Evolutionary conservation across 2,797 vertebrate genomes (phyloP).

Genomic region (Labeo calbasu): DNA sequence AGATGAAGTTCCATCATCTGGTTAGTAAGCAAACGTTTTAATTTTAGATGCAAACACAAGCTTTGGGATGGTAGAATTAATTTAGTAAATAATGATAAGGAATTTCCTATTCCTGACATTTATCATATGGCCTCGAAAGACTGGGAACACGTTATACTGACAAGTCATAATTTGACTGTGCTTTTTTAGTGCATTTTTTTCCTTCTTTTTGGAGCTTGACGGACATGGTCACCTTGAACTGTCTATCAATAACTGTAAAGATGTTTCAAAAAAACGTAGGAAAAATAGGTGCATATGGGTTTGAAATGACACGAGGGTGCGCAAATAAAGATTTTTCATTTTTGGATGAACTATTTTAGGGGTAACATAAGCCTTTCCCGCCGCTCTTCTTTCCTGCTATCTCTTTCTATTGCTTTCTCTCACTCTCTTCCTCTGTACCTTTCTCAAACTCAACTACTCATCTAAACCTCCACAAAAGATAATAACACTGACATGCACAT

Average conservation of each 20-base stretch:
- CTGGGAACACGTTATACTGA: not conserved
- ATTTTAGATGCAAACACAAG: not conserved
- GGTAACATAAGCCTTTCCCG: constrained; percentile 7
- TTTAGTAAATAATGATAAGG: not conserved
- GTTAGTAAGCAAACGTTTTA: not conserved
- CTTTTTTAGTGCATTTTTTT: not conserved
- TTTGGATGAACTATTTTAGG: constrained; percentile 20
- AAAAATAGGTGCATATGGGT: not conserved
- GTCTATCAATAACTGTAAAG: constrained; percentile 7
- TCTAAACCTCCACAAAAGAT: constrained; percentile 6
- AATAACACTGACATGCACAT: not conserved
- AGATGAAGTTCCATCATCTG: not conserved
- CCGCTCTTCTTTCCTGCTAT: not conserved
- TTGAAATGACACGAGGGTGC: not conserved
- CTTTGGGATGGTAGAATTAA: not conserved
- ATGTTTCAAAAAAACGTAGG: not conserved
- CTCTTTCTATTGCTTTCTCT: not conserved
- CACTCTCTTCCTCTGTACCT: not conserved
- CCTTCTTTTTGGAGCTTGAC: not conserved
- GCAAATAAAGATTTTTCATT: not conserved
- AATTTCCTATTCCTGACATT: not conserved
- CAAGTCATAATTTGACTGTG: not conserved
- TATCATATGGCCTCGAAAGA: not conserved
- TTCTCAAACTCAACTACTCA: not conserved
- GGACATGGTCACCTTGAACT: constrained; percentile 24